Evolutionary conservation across 2,113 vertebrate genomes (phyloP).

Genomic region (Microcebus tavaratra): DNA sequence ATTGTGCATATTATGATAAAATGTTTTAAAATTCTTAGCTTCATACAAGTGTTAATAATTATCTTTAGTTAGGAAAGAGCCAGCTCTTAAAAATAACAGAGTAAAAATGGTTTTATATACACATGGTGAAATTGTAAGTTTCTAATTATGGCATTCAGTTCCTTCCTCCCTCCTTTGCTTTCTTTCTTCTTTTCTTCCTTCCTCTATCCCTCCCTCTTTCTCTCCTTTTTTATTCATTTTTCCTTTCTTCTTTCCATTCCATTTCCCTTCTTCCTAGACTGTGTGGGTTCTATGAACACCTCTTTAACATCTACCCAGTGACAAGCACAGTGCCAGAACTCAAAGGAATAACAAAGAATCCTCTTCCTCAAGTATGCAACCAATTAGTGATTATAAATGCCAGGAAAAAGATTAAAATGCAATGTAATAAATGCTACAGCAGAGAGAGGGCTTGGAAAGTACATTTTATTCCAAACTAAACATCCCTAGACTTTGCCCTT

Average conservation of each 20-base stretch:
- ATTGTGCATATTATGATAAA: slow-evolving; percentile 3
- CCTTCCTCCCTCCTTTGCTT: accelerated
- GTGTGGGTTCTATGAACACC: not conserved
- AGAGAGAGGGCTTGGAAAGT: not conserved
- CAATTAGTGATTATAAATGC: not conserved
- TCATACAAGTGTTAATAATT: slow-evolving; percentile 34
- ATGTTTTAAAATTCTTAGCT: slow-evolving; percentile 14
- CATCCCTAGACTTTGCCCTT: not conserved
- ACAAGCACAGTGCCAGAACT: not conserved
- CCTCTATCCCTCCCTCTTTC: not conserved
- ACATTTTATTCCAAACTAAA: not conserved
- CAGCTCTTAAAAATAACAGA: slow-evolving; percentile 35
- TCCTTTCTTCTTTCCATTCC: not conserved
- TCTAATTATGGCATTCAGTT: not conserved
- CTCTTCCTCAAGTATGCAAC: not conserved
- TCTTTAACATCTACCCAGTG: not conserved
- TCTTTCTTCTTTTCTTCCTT: too few species aligned
- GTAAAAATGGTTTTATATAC: not conserved
- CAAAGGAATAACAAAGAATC: not conserved
- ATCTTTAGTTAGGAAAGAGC: slow-evolving; percentile 11
- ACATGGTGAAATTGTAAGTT: not conserved
- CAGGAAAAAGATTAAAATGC: not conserved
- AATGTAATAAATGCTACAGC: not conserved
- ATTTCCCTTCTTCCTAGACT: not conserved
- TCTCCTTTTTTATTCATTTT: accelerated